phyloP scores from a whole-genome alignment of 2,113 vertebrate species.

The Sturnira hondurensis region DNA sequence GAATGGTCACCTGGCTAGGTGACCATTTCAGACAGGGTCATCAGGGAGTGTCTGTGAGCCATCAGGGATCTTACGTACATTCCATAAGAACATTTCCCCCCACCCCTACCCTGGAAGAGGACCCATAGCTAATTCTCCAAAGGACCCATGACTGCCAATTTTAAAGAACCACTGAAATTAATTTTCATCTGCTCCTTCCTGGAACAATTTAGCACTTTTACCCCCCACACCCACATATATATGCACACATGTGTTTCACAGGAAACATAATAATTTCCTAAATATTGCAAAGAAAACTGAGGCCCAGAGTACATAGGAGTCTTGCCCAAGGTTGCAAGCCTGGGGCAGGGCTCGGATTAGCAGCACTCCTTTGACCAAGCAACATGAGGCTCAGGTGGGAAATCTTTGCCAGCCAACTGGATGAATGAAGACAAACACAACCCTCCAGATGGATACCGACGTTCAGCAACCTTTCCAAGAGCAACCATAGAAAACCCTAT shows the following conservation, averaged over 20 bases:
- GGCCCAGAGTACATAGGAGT: background rate
- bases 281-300: background rate
- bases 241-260: background rate
- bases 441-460: background rate
- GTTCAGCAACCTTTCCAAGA: background rate
- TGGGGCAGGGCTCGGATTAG: background rate
- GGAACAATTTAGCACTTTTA: background rate
- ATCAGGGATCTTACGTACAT: background rate
- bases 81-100: background rate
- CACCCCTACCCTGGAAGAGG: background rate
- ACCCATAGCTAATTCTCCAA: background rate
- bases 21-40: background rate
- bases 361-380: background rate
- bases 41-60: background rate
- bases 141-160: background rate
- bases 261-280: background rate
- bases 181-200: background rate
- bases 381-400: background rate
- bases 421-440: background rate
- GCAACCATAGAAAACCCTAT: background rate
- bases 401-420: background rate
- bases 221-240: background rate
- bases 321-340: background rate
- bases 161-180: background rate
- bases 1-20: background rate